These are phyloP conservation scores for Lordiphosa stackelbergi DNA, from an alignment of 1,140 invertebrate species.

Conservation along the genomic window DNA sequence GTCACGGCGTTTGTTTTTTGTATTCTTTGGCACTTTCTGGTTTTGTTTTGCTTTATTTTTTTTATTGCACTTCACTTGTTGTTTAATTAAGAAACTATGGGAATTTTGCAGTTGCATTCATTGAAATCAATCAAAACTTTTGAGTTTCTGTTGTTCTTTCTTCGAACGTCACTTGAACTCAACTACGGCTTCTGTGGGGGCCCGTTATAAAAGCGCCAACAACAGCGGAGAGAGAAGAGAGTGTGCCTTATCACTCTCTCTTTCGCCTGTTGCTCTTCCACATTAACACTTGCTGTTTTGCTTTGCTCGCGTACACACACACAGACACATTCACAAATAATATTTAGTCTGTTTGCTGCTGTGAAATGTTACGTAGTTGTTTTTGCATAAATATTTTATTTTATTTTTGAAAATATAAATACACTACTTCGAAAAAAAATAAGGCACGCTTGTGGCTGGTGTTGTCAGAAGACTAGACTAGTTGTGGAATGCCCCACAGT, in stretches of 20 bases:
- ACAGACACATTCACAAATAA: slow-evolving; percentile 13
- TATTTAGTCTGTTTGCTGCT: slow-evolving; percentile 25
- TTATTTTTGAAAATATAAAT: slow-evolving; percentile 6
- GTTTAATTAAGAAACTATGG: slow-evolving; percentile 43
- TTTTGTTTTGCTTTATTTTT: slow-evolving; percentile 51
- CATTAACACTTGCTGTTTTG: slow-evolving; percentile 5
- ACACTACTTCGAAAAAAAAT: slow-evolving; percentile 17
- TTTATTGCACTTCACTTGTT: slow-evolving; percentile 47
- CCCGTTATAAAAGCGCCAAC: slow-evolving; percentile 41
- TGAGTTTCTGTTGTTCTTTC: slow-evolving; percentile 39
- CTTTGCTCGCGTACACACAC: slow-evolving; percentile 24
- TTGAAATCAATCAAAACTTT: slow-evolving; percentile 59
- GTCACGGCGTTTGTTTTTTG: slow-evolving; percentile 40
- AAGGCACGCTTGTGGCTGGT: slow-evolving; percentile 15
- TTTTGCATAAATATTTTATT: slow-evolving; percentile 51
- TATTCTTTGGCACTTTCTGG: slow-evolving; percentile 18
- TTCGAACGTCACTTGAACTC: slow-evolving; percentile 63
- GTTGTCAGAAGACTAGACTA: slow-evolving; percentile 5
- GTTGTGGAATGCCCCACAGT: slow-evolving; percentile 32
- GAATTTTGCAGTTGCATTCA: slow-evolving; percentile 54
- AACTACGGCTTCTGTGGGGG: slow-evolving; percentile 65
- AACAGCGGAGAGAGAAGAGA: slow-evolving; percentile 13
- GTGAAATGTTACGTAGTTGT: slow-evolving; percentile 65
- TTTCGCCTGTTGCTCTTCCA: slow-evolving; percentile 1
- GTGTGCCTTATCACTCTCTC: slow-evolving; percentile 50